phyloP scores from a whole-genome alignment of 2,888 invertebrate species.

The Alviniconcha strummeri region DNA sequence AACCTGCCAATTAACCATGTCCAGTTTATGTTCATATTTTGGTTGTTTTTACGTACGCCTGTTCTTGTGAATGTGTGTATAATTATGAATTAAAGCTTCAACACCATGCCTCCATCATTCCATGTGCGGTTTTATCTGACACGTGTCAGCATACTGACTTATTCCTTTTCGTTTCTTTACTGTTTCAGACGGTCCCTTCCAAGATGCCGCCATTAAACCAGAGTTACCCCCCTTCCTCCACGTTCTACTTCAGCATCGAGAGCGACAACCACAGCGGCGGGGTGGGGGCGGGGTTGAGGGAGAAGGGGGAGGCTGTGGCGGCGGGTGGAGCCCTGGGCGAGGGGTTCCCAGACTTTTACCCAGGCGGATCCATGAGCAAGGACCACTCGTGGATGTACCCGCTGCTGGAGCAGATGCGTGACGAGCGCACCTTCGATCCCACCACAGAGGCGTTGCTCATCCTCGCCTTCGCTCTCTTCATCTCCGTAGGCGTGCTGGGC shows the following conservation, averaged over 20 bases:
- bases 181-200: no score
- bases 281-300: background rate
- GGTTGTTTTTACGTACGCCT: background rate
- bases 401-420: conserved; percentile 31
- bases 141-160: no score
- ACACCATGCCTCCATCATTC: no score
- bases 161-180: no score
- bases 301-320: background rate
- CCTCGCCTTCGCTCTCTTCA: conserved; percentile 75
- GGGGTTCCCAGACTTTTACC: no score
- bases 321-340: background rate
- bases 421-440: conserved; percentile 47
- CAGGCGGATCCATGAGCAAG: background rate
- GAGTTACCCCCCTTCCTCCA: conserved; percentile 9
- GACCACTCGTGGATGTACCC: conserved; percentile 31
- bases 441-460: conserved; percentile 61
- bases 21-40: background rate
- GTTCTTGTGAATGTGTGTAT: no score
- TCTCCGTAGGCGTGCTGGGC: conserved; percentile 87
- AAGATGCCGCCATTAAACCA: conserved; percentile 17
- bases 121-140: no score
- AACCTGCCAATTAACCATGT: no score
- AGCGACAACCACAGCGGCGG: background rate
- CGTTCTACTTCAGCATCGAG: conserved; percentile 10
- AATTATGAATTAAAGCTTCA: no score